Percentiles rank a stretch among this genome's conserved stretches.
phyloP scores from a whole-genome alignment of 2,797 vertebrate species.

The Cirrhinus mrigala region DNA sequence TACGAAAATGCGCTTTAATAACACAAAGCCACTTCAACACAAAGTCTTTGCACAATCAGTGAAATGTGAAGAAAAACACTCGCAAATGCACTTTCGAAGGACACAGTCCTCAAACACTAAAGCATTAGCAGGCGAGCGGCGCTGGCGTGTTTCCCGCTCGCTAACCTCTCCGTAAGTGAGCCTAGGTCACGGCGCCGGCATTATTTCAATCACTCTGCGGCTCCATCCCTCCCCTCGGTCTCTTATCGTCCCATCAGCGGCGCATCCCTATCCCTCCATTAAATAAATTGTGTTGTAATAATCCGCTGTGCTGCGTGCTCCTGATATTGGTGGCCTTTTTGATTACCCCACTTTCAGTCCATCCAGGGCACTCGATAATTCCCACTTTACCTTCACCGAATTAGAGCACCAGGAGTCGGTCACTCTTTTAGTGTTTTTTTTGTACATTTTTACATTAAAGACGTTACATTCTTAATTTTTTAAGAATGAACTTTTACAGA shows the following conservation, averaged over 20 bases:
- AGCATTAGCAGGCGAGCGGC: slow-evolving; percentile 38
- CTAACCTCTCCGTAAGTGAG: slow-evolving; percentile 66
- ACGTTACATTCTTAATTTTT: neutral
- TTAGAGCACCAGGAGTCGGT: slow-evolving; percentile 62
- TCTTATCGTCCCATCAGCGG: slow-evolving; percentile 59
- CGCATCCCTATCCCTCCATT: slow-evolving; percentile 76
- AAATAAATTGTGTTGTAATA: slow-evolving; percentile 86
- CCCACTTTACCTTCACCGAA: slow-evolving; percentile 76
- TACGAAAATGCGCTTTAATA: neutral
- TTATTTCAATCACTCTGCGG: slow-evolving; percentile 72
- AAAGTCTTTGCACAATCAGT: no score
- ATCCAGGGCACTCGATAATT: slow-evolving; percentile 77
- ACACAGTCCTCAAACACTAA: slow-evolving; percentile 20
- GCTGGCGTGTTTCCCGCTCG: slow-evolving; percentile 63
- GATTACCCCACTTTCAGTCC: slow-evolving; percentile 81
- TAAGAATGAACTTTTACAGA: neutral
- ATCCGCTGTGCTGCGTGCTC: slow-evolving; percentile 76
- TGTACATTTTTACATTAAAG: neutral
- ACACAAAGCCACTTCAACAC: neutral
- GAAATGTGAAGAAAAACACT: neutral
- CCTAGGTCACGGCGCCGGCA: slow-evolving; percentile 65
- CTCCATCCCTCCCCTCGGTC: slow-evolving; percentile 67
- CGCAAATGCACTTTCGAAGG: neutral
- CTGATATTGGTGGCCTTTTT: slow-evolving; percentile 81
- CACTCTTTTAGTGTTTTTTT: neutral